Conservation (phyloP, 2,113 vertebrate species). For the Bombycilla garrulus region DNA sequence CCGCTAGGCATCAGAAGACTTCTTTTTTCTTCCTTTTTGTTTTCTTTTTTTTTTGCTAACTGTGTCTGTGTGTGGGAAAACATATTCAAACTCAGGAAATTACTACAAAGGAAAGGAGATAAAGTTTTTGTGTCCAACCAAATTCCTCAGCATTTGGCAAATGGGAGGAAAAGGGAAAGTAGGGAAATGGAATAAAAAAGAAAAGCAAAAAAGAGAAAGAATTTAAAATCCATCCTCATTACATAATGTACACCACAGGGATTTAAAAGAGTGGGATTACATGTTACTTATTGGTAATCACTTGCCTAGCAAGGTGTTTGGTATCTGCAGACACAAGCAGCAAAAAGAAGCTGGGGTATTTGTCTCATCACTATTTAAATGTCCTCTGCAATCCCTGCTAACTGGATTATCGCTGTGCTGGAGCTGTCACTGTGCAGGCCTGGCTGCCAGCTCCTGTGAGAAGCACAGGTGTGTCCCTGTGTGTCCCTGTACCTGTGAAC, state of each 20-base stretch:
- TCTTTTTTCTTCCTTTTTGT: too few species aligned
- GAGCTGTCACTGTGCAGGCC: neutral
- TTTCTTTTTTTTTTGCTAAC: neutral
- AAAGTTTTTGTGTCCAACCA: neutral
- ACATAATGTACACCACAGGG: neutral
- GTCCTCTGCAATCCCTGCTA: neutral
- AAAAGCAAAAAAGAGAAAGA: neutral
- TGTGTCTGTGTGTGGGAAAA: neutral
- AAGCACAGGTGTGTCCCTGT: neutral
- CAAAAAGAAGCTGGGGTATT: neutral
- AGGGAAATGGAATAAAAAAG: neutral
- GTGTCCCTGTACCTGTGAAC: neutral
- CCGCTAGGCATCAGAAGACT: neutral
- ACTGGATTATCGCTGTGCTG: slow-evolving; percentile 8
- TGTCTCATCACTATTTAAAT: neutral
- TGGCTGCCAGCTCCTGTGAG: neutral
- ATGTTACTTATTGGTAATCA: slow-evolving; percentile 22
- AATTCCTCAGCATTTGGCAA: neutral
- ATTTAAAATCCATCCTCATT: neutral
- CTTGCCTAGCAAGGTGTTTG: slow-evolving; percentile 19
- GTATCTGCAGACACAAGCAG: neutral
- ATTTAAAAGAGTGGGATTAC: slow-evolving; percentile 26
- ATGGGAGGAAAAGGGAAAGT: neutral
- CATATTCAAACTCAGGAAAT: neutral
- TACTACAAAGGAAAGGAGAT: neutral